Evolutionary conservation across 2,888 invertebrate genomes (phyloP).

Genomic region (Cheilosia vulpina): DNA sequence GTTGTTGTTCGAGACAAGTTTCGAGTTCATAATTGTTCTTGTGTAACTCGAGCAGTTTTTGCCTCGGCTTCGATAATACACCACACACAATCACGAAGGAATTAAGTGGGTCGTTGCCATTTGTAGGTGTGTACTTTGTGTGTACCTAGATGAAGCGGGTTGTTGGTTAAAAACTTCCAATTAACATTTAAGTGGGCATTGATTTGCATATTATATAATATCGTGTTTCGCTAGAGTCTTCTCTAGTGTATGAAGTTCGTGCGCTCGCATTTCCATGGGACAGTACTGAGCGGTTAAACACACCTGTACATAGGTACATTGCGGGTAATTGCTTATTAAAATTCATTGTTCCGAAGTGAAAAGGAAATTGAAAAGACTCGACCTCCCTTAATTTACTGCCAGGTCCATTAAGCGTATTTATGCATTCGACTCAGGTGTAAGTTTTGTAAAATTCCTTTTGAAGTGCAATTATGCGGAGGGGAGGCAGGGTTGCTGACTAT

Average conservation of each 20-base stretch:
- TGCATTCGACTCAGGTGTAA: too few species aligned
- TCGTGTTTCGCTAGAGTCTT: not conserved
- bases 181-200: slow-evolving; percentile 68
- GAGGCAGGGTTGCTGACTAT: too few species aligned
- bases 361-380: slow-evolving; percentile 1
- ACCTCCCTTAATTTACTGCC: not conserved
- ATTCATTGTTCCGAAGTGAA: slow-evolving; percentile 9
- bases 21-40: slow-evolving; percentile 71
- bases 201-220: slow-evolving; percentile 62
- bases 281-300: not conserved
- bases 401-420: too few species aligned
- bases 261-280: not conserved
- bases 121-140: slow-evolving; percentile 17
- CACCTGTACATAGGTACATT: not conserved
- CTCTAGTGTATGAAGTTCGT: not conserved
- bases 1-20: slow-evolving; percentile 70
- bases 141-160: not conserved
- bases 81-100: slow-evolving; percentile 62
- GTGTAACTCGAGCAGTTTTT: slow-evolving; percentile 33
- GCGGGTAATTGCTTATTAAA: slow-evolving; percentile 25
- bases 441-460: not conserved
- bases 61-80: slow-evolving; percentile 51
- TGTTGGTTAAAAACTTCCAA: slow-evolving; percentile 54
- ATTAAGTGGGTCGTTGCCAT: slow-evolving; percentile 49
- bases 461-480: too few species aligned